These are phyloP conservation scores for Argya squamiceps DNA, from an alignment of 2,797 vertebrate species.

Conservation along the genomic window DNA sequence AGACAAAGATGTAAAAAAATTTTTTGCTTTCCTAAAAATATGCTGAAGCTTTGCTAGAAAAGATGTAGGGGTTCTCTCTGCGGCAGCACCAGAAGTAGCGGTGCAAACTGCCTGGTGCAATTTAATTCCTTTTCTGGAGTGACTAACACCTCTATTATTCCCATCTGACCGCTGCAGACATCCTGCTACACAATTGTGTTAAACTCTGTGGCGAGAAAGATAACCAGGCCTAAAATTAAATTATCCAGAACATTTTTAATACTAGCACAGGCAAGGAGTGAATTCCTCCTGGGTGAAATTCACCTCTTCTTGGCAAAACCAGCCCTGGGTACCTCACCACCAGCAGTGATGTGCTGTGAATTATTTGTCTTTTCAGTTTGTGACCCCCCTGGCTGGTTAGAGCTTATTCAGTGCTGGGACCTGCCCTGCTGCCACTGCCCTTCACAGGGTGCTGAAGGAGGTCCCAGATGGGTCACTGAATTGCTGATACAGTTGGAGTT, in stretches of 20 bases:
- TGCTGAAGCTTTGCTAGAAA: background rate
- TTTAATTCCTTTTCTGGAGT: conserved; percentile 41
- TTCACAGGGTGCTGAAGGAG: background rate
- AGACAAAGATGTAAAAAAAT: background rate
- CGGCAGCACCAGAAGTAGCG: background rate
- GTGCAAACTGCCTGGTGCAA: rapidly evolving
- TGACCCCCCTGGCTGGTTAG: background rate
- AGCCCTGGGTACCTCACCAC: background rate
- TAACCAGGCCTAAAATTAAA: conserved; percentile 23
- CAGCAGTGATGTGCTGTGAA: background rate
- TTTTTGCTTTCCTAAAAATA: background rate
- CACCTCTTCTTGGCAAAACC: background rate
- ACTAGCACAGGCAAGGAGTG: background rate
- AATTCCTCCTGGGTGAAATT: background rate
- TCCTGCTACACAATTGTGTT: conserved; percentile 22
- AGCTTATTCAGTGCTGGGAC: background rate
- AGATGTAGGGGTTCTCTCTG: background rate
- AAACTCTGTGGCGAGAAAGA: background rate
- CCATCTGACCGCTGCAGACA: conserved; percentile 43
- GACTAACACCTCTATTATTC: conserved; percentile 32
- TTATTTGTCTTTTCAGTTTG: background rate
- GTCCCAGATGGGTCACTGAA: background rate
- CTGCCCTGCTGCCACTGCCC: background rate
- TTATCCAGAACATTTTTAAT: background rate
- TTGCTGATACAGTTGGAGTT: background rate